Conservation (phyloP, 1,140 invertebrate genomes). For the Euborellia annulipes region DNA sequence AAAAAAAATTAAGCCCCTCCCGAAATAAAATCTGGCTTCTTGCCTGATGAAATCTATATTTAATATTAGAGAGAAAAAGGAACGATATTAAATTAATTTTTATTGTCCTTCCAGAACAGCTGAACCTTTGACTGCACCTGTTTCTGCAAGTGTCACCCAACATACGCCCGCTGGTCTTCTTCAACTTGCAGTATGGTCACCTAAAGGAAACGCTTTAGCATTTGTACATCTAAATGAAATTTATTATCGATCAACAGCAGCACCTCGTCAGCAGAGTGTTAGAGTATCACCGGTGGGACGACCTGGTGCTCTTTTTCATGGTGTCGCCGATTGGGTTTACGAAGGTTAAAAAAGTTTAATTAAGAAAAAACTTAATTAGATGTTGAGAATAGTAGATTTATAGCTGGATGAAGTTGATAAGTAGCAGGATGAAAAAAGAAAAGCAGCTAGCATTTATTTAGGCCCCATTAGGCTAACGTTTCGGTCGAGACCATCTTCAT, state of each 20-base stretch:
- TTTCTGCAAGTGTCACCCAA: constrained; percentile 24
- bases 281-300: constrained; percentile 41
- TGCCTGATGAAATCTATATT: too few species aligned
- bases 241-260: constrained; percentile 43
- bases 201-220: constrained; percentile 41
- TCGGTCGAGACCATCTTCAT: too few species aligned
- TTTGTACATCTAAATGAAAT: constrained; percentile 67
- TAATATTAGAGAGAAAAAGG: constrained; percentile 11
- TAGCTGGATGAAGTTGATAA: too few species aligned
- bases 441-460: too few species aligned
- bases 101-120: constrained; percentile 14
- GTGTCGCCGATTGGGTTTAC: constrained; percentile 61
- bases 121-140: constrained; percentile 16
- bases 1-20: too few species aligned
- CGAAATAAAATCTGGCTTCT: too few species aligned
- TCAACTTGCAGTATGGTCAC: constrained; percentile 40
- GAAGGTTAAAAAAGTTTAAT: constrained; percentile 32
- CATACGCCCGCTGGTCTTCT: constrained; percentile 31
- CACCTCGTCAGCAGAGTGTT: constrained; percentile 11
- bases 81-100: too few species aligned
- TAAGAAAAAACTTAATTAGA: constrained; percentile 1
- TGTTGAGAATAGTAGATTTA: too few species aligned
- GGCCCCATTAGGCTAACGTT: too few species aligned
- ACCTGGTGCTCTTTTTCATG: constrained; percentile 54
- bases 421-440: too few species aligned